Percentiles rank a stretch among this genome's conserved stretches.
Evolutionary conservation across 2,113 vertebrate species (phyloP).

Genomic region (Atlantisia rogersi): DNA sequence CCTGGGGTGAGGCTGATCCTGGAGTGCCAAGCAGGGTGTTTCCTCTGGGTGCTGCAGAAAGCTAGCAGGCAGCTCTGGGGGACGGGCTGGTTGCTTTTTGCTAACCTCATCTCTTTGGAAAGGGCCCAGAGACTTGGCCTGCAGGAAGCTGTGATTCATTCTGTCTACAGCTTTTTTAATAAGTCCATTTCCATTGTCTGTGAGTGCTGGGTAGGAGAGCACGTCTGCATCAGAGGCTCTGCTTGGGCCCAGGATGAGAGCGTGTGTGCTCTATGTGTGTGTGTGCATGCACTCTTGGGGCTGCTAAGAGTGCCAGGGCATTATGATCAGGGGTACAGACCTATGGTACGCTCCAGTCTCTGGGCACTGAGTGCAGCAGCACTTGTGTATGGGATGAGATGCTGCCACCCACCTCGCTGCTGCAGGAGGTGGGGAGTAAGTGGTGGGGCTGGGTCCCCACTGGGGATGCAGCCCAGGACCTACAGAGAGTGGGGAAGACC

Average conservation of each 20-base stretch:
- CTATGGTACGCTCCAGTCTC: neutral
- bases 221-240: neutral
- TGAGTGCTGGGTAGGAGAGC: neutral
- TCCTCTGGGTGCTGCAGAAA: neutral
- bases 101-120: neutral
- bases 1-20: neutral
- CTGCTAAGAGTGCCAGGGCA: neutral
- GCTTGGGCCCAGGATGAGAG: neutral
- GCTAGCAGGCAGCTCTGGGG: neutral
- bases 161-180: conserved; percentile 10
- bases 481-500: neutral
- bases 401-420: neutral
- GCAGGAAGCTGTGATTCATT: conserved; percentile 6
- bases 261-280: neutral
- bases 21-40: neutral
- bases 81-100: neutral
- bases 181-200: neutral
- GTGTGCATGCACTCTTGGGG: neutral
- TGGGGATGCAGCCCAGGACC: neutral
- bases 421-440: neutral
- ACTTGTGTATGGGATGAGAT: neutral
- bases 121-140: neutral
- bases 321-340: neutral
- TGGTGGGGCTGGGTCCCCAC: neutral
- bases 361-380: neutral